Evolutionary conservation across 92 coral and sea anemone species (phyloP).

Genomic region (Bergia puertoricense): DNA sequence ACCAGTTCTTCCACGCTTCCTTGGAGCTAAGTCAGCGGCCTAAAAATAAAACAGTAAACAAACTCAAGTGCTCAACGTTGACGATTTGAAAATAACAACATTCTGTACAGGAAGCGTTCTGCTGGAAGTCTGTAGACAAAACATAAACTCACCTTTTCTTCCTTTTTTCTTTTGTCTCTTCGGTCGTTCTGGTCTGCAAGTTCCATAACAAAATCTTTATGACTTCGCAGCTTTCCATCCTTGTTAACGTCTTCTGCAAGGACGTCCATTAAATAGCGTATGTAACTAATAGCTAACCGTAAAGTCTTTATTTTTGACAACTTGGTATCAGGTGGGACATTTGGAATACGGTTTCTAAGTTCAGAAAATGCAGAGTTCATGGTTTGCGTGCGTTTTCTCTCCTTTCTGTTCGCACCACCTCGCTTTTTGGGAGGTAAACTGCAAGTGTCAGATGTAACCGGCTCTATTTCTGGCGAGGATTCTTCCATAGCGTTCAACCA

Average conservation of each 20-base stretch:
- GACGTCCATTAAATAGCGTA: conserved; percentile 87
- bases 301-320: conserved; percentile 95
- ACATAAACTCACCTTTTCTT: conserved; percentile 35
- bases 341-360: conserved; percentile 91
- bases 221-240: conserved; percentile 79
- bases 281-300: conserved; percentile 94
- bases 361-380: conserved; percentile 98
- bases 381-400: conserved; percentile 89
- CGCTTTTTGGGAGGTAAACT: conserved; percentile 51
- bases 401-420: conserved; percentile 87
- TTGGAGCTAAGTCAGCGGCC: conserved; percentile 63
- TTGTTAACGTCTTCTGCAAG: conserved; percentile 77
- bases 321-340: conserved; percentile 96
- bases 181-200: conserved; percentile 80
- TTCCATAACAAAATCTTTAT: conserved; percentile 85
- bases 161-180: conserved; percentile 74
- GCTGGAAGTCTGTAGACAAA: neutral
- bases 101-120: neutral
- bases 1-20: conserved; percentile 98
- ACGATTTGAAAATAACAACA: neutral
- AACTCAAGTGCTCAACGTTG: neutral
- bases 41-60: conserved; percentile 10
- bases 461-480: conserved; percentile 33
- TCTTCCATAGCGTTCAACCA: conserved; percentile 41
- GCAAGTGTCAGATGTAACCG: conserved; percentile 17